Evolutionary conservation across 2,113 vertebrate genomes (phyloP).

Genomic region (Gobio gobio): DNA sequence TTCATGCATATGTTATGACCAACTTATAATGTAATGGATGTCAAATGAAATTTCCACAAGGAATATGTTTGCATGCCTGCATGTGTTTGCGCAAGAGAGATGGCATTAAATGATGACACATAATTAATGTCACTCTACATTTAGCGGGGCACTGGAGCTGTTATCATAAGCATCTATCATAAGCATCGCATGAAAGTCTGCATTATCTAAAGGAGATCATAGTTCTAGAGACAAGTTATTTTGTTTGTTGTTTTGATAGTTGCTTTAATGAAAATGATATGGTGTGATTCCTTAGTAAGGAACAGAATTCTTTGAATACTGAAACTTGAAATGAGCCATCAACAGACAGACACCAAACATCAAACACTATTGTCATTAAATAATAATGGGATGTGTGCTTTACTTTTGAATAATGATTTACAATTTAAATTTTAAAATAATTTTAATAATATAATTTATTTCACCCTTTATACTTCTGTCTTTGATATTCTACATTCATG

Average conservation of each 20-base stretch:
- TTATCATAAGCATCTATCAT: neutral
- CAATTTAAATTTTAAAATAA: constrained; percentile 6
- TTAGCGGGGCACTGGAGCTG: neutral
- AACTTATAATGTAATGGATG: neutral
- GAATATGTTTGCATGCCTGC: constrained; percentile 8
- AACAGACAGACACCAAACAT: neutral
- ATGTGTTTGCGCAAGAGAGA: neutral
- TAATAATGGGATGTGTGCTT: constrained; percentile 16
- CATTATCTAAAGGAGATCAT: constrained; percentile 5
- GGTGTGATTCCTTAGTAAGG: neutral
- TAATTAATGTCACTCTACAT: constrained; percentile 18
- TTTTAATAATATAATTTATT: constrained; percentile 8
- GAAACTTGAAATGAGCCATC: neutral
- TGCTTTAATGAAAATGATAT: constrained; percentile 5
- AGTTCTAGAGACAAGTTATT: neutral
- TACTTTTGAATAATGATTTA: constrained; percentile 19
- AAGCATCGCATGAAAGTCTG: neutral
- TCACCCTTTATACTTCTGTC: constrained; percentile 18
- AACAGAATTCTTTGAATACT: neutral
- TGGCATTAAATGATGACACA: neutral
- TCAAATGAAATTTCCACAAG: neutral
- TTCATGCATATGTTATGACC: neutral
- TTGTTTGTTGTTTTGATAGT: constrained; percentile 25
- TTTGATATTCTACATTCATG: constrained; percentile 38
- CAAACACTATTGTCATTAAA: constrained; percentile 35